Percentiles rank a stretch among this genome's conserved stretches.
These are phyloP conservation scores for Tridacna crocea DNA, from an alignment of 2,888 invertebrate genomes.

Conservation along the genomic window DNA sequence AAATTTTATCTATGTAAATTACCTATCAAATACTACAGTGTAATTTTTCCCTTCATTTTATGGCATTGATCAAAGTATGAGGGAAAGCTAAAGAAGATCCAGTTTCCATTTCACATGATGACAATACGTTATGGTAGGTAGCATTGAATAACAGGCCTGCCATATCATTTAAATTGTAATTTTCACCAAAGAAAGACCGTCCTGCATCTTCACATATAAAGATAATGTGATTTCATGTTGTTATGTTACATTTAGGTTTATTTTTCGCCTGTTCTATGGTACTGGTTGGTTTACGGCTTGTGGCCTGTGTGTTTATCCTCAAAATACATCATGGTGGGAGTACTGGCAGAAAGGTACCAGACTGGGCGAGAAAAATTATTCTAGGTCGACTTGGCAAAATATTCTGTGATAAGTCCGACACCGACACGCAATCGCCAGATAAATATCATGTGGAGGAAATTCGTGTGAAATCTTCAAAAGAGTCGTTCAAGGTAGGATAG, in stretches of 20 bases:
- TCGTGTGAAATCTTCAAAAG: neutral
- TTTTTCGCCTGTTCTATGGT: conserved; percentile 15
- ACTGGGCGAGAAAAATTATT: neutral
- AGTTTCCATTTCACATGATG: too few species aligned
- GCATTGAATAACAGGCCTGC: too few species aligned
- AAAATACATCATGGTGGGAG: conserved; percentile 13
- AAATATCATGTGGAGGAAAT: neutral
- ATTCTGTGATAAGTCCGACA: conserved; percentile 14
- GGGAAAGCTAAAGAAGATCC: too few species aligned
- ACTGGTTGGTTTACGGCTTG: conserved; percentile 7
- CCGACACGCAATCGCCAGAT: neutral
- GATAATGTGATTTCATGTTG: too few species aligned
- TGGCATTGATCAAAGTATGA: too few species aligned
- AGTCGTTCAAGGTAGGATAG: neutral
- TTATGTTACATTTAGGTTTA: neutral
- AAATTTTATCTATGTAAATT: too few species aligned
- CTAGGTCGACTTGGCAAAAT: neutral
- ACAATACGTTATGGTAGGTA: too few species aligned
- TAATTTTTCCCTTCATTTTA: too few species aligned
- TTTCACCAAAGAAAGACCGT: too few species aligned
- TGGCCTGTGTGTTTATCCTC: neutral
- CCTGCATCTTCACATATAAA: too few species aligned
- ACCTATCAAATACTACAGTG: too few species aligned
- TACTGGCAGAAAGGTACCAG: neutral
- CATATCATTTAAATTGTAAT: too few species aligned